These are phyloP conservation scores for Microcebus griseorufus DNA, from an alignment of 2,113 vertebrate genomes.

Conservation along the genomic window DNA sequence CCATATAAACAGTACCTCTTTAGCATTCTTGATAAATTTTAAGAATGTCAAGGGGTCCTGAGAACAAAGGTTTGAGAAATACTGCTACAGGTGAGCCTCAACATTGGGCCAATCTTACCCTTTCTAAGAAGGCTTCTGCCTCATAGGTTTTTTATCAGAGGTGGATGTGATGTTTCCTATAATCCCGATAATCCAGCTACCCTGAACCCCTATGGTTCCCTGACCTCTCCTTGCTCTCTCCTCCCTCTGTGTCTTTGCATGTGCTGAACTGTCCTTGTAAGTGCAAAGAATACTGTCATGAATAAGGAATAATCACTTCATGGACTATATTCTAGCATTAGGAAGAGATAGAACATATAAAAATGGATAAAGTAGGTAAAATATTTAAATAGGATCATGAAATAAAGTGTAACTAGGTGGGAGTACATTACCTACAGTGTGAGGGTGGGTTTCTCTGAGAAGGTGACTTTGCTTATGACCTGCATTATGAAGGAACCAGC, in stretches of 20 bases:
- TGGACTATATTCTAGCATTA: neutral
- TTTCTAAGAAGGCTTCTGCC: neutral
- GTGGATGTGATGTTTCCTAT: neutral
- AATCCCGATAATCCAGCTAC: rapidly evolving
- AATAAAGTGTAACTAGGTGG: neutral
- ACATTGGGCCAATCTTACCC: neutral
- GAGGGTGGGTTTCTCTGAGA: neutral
- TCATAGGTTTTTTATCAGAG: neutral
- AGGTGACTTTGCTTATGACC: neutral
- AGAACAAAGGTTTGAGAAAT: neutral
- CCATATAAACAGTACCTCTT: neutral
- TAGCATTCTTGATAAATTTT: neutral
- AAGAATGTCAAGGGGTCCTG: neutral
- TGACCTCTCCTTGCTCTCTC: neutral
- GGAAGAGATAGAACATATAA: neutral
- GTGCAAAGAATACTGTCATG: neutral
- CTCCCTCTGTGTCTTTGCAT: neutral
- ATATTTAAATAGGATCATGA: neutral
- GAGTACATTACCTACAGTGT: neutral
- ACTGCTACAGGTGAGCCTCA: neutral
- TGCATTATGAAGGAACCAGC: neutral
- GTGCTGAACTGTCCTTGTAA: neutral
- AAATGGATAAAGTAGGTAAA: neutral
- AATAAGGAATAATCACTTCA: neutral
- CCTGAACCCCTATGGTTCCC: neutral